A percentile compares a stretch with the other conserved stretches of the same genome.
These are phyloP conservation scores for Leucophenga maculata DNA, from an alignment of 2,888 invertebrate genomes.

Conservation along the genomic window DNA sequence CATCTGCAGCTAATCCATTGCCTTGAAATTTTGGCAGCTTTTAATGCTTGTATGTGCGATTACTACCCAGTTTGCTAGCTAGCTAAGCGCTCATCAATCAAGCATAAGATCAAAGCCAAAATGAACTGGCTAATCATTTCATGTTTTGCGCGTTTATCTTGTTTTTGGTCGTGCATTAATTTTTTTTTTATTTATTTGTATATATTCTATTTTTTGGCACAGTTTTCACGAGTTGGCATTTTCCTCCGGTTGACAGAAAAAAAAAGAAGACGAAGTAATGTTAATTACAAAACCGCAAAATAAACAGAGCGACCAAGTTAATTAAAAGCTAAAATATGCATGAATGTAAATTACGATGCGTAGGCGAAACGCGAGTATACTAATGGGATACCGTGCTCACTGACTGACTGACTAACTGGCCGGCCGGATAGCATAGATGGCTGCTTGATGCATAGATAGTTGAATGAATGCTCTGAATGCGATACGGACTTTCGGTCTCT, in stretches of 20 bases:
- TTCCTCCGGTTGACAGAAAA: neutral
- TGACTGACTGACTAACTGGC: neutral
- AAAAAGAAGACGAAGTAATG: neutral
- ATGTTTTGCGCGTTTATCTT: neutral
- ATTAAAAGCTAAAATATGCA: conserved; percentile 33
- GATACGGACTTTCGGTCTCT: neutral
- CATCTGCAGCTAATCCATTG: neutral
- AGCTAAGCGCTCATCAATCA: neutral
- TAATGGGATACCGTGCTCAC: neutral
- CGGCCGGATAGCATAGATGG: neutral
- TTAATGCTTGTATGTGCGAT: no score
- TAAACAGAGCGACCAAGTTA: conserved; percentile 25
- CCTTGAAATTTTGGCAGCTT: neutral
- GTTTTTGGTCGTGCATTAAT: neutral
- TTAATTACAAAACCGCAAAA: conserved; percentile 32
- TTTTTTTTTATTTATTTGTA: neutral
- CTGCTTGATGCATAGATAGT: neutral
- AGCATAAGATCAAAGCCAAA: conserved; percentile 11
- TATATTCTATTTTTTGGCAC: no score
- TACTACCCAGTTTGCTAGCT: no score
- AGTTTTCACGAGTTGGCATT: no score
- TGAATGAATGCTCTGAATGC: no score
- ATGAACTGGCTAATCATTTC: neutral
- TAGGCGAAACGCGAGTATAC: neutral
- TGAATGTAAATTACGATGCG: conserved; percentile 28